phyloP scores from a whole-genome alignment of 2,888 invertebrate species.

The Hyppa rectilinea region DNA sequence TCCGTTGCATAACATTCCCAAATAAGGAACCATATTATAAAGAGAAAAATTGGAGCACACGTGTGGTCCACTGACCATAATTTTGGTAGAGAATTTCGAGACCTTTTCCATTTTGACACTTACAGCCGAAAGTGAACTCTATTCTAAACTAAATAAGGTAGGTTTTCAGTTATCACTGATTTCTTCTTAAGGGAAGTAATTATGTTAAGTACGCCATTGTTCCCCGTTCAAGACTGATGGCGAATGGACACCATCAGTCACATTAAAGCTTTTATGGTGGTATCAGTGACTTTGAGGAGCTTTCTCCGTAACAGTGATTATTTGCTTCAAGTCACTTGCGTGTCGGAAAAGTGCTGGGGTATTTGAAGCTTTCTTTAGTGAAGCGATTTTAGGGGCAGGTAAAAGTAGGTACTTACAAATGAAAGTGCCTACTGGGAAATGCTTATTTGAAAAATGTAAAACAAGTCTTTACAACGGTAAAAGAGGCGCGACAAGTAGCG shows the following conservation, averaged over 20 bases:
- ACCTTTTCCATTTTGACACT: constrained; percentile 33
- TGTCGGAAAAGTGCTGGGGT: constrained; percentile 26
- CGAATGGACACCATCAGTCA: constrained; percentile 65
- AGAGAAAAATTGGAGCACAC: constrained; percentile 64
- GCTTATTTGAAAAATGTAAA: not conserved
- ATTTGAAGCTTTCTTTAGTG: constrained; percentile 2
- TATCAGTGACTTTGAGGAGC: constrained; percentile 61
- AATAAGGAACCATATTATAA: constrained; percentile 49
- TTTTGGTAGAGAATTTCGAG: constrained; percentile 47
- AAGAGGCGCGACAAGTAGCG: not conserved
- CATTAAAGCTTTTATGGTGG: constrained; percentile 64
- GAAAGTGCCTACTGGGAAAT: not conserved
- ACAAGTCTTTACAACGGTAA: not conserved
- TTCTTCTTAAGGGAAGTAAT: constrained; percentile 59
- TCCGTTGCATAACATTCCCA: constrained; percentile 27
- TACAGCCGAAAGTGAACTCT: constrained; percentile 33
- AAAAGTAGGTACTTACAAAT: not conserved
- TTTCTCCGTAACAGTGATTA: constrained; percentile 56
- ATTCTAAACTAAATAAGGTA: rapidly evolving
- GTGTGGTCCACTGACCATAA: constrained; percentile 64
- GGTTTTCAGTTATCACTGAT: constrained; percentile 14
- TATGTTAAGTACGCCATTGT: constrained; percentile 68
- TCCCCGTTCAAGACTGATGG: constrained; percentile 62
- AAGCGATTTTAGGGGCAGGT: constrained; percentile 9
- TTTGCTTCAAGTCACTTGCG: constrained; percentile 48